Evolutionary conservation across 2,797 vertebrate genomes (phyloP).

Genomic region (Silurus aristotelis): DNA sequence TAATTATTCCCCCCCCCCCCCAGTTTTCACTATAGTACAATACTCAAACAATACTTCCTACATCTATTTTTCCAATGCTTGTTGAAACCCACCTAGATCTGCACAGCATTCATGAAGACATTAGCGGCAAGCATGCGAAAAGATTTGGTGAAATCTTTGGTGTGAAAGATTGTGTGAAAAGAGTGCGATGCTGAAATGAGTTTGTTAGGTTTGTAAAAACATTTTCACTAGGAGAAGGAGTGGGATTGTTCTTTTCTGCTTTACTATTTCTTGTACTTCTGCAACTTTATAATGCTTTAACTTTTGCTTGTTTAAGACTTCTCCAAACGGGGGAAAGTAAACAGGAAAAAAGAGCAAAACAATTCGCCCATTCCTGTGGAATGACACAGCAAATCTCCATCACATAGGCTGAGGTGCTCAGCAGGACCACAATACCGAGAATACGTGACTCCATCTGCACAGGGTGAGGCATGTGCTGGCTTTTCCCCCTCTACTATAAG

Average conservation of each 20-base stretch:
- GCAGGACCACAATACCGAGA: slow-evolving; percentile 2
- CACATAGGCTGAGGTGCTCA: neutral
- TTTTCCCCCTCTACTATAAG: neutral
- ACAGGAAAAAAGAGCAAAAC: neutral
- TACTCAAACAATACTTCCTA: neutral
- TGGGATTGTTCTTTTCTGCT: neutral
- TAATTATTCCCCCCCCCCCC: too few species aligned
- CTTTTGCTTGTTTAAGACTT: neutral
- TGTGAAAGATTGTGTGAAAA: neutral
- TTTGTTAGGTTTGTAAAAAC: neutral
- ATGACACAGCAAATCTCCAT: neutral
- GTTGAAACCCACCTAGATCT: neutral
- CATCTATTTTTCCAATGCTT: neutral
- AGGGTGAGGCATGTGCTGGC: slow-evolving; percentile 6
- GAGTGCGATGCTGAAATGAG: slow-evolving; percentile 2
- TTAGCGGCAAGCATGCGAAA: neutral
- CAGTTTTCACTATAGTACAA: neutral
- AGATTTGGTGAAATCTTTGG: neutral
- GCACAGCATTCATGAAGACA: neutral
- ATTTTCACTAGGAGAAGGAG: neutral
- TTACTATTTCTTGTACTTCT: neutral
- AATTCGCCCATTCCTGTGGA: neutral
- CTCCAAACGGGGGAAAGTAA: neutral
- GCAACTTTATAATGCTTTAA: neutral
- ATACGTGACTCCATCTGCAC: slow-evolving; percentile 4